Evolutionary conservation across 2,797 vertebrate species (phyloP), one percentile per base, ranked within the genome.

Genomic region (Chelonia mydas): DNA sequence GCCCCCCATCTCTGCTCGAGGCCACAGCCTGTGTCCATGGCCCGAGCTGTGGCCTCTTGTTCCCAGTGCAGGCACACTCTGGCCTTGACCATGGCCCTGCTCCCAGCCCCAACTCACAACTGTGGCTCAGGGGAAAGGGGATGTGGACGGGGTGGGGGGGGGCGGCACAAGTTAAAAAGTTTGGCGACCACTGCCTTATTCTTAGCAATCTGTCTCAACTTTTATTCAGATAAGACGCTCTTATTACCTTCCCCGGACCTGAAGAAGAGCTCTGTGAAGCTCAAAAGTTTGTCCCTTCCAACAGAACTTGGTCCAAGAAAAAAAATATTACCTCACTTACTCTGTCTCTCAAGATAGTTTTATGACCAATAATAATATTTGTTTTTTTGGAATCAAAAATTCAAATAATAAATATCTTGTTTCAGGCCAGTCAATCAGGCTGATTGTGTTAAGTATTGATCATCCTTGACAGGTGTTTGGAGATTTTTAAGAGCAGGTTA

Each of bases 291-390:
- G 61, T 16, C 33, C 61, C 61, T n/a, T 19, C 61, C 31, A 65
- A 65, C 31, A 65, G 33, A 65, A 65, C 15, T 65, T 65, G 33
- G 6, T 65, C 61, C 61, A 65, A 65, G n/a, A 65, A 65, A 65
- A 65, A 65, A 61, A 6, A 17, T 16, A n/a, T 65, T n/a, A 65
- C 61, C 33, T n/a, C 15, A n/a, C 31, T 33, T n/a, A 65, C 31
- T 17, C n/a, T 65, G 61, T 65, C 61, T 65, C 15, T n/a, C 49
- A 91, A 92, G 91, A 87, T 93, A 92, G 94, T 90, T 95, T 96
- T 93, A 93, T 72, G 37, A 45, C 31, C 74, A 90, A 68, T 95
- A 94, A 93, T 1, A 72, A 54, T 19, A 61, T 91, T 96, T 95
- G 93, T 74, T 91, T 45, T 74, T 68, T 74, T 25, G 68, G 37